Evolutionary conservation across 2,888 invertebrate genomes (phyloP).

Genomic region (Agonum fuliginosum): DNA sequence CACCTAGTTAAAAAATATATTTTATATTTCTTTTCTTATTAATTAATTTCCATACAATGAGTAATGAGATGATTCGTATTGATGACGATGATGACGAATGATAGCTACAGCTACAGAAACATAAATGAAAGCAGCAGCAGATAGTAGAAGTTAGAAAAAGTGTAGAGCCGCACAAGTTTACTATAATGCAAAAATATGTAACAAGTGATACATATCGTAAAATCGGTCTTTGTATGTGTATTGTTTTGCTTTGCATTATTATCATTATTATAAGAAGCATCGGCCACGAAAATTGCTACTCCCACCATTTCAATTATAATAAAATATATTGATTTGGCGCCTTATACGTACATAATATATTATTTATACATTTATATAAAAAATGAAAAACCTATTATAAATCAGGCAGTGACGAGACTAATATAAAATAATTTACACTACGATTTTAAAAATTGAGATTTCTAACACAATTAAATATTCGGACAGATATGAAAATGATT

Average conservation of each 20-base stretch:
- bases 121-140: slow-evolving; percentile 30
- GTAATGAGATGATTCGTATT: slow-evolving; percentile 30
- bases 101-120: slow-evolving; percentile 24
- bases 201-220: neutral
- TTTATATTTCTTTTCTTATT: slow-evolving; percentile 51
- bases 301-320: slow-evolving; percentile 52
- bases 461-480: slow-evolving; percentile 27
- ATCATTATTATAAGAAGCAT: slow-evolving; percentile 52
- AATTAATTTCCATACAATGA: slow-evolving; percentile 47
- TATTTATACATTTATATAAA: slow-evolving; percentile 51
- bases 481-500: slow-evolving; percentile 21
- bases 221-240: neutral
- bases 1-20: slow-evolving; percentile 58
- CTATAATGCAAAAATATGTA: slow-evolving; percentile 8
- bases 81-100: slow-evolving; percentile 26
- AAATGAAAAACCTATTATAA: slow-evolving; percentile 45
- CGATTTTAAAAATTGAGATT: slow-evolving; percentile 14
- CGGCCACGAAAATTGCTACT: slow-evolving; percentile 51
- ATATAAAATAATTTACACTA: slow-evolving; percentile 48
- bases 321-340: slow-evolving; percentile 56
- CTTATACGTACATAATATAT: slow-evolving; percentile 42
- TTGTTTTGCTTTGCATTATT: slow-evolving; percentile 23
- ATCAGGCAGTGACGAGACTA: slow-evolving; percentile 58
- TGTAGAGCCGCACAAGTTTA: slow-evolving; percentile 15
- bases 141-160: slow-evolving; percentile 16